Evolutionary conservation across 2,113 vertebrate species (phyloP).

Genomic region (Rousettus leschenaultii): DNA sequence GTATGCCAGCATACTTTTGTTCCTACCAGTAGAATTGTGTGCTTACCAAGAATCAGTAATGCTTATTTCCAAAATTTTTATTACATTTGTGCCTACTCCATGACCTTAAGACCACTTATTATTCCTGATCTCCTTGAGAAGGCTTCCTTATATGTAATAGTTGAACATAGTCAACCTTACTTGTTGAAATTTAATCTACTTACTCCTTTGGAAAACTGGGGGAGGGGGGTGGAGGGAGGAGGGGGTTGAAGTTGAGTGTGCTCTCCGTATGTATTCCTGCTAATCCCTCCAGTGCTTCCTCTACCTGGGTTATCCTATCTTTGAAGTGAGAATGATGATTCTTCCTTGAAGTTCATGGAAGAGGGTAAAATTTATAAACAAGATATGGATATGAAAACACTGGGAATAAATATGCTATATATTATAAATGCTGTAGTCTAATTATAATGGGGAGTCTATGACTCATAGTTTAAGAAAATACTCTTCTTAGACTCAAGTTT

Average conservation of each 20-base stretch:
- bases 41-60: not conserved
- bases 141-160: not conserved
- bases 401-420: not conserved
- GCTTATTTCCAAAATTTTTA: not conserved
- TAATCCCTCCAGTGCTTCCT: not conserved
- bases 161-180: not conserved
- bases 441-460: not conserved
- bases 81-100: not conserved
- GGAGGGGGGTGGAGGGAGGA: no score
- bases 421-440: not conserved
- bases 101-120: not conserved
- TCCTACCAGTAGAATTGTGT: not conserved
- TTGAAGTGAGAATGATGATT: not conserved
- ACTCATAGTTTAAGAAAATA: constrained; percentile 17
- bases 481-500: constrained; percentile 5
- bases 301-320: not conserved
- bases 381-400: not conserved
- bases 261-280: not conserved
- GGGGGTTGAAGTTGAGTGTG: not conserved
- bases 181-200: not conserved
- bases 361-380: not conserved
- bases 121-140: not conserved
- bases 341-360: not conserved
- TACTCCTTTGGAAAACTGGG: not conserved
- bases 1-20: not conserved